phyloP scores from a whole-genome alignment of 2,888 invertebrate species.

The Magallana nippona region DNA sequence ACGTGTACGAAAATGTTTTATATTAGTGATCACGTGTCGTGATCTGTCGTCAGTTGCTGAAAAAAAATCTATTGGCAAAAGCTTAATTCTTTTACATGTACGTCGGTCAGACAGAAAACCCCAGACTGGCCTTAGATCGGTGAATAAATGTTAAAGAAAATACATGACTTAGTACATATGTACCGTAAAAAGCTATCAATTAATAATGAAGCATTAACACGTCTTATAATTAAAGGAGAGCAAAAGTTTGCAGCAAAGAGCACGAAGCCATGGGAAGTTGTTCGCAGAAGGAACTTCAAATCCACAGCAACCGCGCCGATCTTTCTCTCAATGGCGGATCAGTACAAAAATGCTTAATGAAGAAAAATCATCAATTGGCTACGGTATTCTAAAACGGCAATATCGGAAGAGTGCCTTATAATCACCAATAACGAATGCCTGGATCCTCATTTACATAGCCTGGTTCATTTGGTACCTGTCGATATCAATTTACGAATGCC shows the following conservation, averaged over 20 bases:
- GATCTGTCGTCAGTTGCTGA: too few species aligned
- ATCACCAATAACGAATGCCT: constrained; percentile 37
- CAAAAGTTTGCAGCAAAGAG: not conserved
- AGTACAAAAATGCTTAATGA: not conserved
- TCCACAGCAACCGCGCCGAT: not conserved
- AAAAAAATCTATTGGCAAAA: too few species aligned
- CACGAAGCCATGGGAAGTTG: not conserved
- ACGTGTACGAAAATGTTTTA: too few species aligned
- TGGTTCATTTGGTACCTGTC: constrained; percentile 43
- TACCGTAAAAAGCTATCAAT: too few species aligned
- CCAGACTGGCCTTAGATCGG: too few species aligned
- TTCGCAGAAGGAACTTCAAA: not conserved
- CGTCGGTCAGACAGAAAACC: too few species aligned
- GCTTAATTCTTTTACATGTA: too few species aligned
- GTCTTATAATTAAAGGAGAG: too few species aligned
- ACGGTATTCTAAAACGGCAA: not conserved
- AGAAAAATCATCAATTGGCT: constrained; percentile 34
- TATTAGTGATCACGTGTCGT: too few species aligned
- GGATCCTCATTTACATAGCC: constrained; percentile 35
- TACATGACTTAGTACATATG: too few species aligned
- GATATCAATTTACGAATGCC: constrained; percentile 39
- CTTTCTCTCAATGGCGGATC: not conserved
- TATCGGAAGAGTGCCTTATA: constrained; percentile 26
- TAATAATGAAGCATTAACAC: too few species aligned
- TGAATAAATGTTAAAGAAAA: too few species aligned